Percentiles rank a stretch among this genome's conserved stretches.
These are phyloP conservation scores for Nothobranchius kuhntae DNA, from an alignment of 2,113 vertebrate genomes.

Conservation along the genomic window DNA sequence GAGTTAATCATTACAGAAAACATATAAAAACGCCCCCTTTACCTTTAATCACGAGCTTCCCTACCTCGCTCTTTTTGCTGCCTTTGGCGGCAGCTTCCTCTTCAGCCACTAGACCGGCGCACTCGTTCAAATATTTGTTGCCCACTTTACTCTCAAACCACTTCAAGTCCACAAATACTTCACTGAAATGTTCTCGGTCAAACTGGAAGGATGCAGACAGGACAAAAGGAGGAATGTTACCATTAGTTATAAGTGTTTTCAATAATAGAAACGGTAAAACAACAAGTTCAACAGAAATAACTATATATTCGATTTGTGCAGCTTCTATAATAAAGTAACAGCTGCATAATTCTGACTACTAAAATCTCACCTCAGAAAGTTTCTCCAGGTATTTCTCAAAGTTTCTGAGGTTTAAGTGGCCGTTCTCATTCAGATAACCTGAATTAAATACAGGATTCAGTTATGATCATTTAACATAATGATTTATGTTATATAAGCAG, in stretches of 20 bases:
- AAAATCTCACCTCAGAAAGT: slow-evolving; percentile 88
- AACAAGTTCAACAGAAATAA: neutral
- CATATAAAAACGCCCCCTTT: no score
- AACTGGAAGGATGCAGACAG: slow-evolving; percentile 77
- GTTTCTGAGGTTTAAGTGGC: slow-evolving; percentile 89
- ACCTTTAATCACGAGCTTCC: neutral
- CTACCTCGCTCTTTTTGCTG: slow-evolving; percentile 82
- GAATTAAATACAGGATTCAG: slow-evolving; percentile 1
- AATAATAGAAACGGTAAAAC: neutral
- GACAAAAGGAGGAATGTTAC: neutral
- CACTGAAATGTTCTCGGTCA: slow-evolving; percentile 95
- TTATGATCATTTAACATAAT: neutral
- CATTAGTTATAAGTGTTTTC: neutral
- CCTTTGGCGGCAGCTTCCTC: slow-evolving; percentile 84
- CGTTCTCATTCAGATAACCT: slow-evolving; percentile 98
- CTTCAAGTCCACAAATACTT: slow-evolving; percentile 97
- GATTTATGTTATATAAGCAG: neutral
- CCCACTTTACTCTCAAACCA: slow-evolving; percentile 99
- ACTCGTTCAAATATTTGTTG: slow-evolving; percentile 97
- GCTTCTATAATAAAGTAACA: neutral
- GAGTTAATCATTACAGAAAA: neutral
- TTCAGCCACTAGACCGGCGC: slow-evolving; percentile 92
- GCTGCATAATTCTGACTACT: neutral
- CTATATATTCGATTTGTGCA: neutral
- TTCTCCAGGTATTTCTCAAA: slow-evolving; percentile 97